phyloP scores from a whole-genome alignment of 2,888 invertebrate genomes.

The Ochropacha duplaris region DNA sequence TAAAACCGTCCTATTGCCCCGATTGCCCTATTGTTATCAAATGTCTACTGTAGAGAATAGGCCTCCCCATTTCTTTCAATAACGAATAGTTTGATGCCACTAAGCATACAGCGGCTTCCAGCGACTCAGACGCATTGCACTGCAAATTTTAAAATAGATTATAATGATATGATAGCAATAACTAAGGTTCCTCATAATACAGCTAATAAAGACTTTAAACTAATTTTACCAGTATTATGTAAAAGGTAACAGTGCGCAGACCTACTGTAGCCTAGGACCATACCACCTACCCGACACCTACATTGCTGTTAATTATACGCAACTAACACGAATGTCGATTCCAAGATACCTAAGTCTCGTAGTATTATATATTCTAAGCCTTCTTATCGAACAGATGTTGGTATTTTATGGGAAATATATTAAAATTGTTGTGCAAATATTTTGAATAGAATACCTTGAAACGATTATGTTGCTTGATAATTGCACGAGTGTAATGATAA shows the following conservation, averaged over 20 bases:
- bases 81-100: no score
- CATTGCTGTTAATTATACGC: constrained; percentile 15
- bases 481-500: neutral
- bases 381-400: constrained; percentile 8
- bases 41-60: no score
- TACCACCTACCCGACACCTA: constrained; percentile 19
- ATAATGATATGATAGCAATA: no score
- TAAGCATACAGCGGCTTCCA: no score
- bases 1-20: no score
- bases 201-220: neutral
- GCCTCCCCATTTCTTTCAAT: no score
- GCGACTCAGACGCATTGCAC: no score
- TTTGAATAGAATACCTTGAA: neutral
- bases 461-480: neutral
- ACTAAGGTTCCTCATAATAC: neutral
- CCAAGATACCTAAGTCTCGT: constrained; percentile 1
- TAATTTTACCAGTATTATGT: neutral
- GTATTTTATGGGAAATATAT: neutral
- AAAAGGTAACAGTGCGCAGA: neutral
- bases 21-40: no score
- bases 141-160: no score
- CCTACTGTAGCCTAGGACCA: neutral
- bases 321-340: constrained; percentile 14
- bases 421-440: neutral
- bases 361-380: no score